Percentiles rank a stretch among this genome's conserved stretches.
phyloP scores from a whole-genome alignment of 2,888 invertebrate genomes.

The Leptinotarsa haldemani region DNA sequence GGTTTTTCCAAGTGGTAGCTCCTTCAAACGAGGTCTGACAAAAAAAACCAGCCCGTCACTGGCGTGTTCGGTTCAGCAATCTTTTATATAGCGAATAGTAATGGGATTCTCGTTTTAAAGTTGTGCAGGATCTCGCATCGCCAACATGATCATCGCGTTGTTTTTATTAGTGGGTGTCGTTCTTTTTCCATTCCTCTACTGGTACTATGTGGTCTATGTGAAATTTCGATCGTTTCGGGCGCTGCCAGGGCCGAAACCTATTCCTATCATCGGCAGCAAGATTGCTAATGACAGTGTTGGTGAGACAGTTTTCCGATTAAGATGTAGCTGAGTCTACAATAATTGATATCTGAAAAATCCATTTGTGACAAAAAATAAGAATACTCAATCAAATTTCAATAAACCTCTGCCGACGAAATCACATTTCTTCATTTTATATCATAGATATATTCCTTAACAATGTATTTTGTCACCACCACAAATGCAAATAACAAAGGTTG shows the following conservation, averaged over 20 bases:
- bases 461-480: no score
- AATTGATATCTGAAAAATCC: neutral
- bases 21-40: no score
- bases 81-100: neutral
- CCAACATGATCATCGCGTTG: constrained; percentile 11
- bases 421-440: no score
- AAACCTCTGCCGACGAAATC: no score
- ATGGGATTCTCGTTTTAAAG: neutral
- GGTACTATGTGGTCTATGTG: constrained; percentile 23
- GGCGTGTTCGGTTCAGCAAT: neutral
- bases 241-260: constrained; percentile 11
- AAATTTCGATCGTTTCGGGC: constrained; percentile 8
- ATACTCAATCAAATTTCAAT: no score
- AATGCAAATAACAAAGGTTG: no score
- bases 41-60: constrained; percentile 10
- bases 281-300: constrained; percentile 25
- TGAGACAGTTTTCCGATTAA: neutral
- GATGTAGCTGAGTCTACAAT: neutral
- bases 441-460: no score
- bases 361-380: no score
- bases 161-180: neutral
- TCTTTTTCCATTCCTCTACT: neutral
- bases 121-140: neutral
- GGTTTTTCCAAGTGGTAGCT: neutral
- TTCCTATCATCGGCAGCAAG: constrained; percentile 15